Conservation (phyloP, 2,797 vertebrate genomes). For the Amblyopsis hoosieri region DNA sequence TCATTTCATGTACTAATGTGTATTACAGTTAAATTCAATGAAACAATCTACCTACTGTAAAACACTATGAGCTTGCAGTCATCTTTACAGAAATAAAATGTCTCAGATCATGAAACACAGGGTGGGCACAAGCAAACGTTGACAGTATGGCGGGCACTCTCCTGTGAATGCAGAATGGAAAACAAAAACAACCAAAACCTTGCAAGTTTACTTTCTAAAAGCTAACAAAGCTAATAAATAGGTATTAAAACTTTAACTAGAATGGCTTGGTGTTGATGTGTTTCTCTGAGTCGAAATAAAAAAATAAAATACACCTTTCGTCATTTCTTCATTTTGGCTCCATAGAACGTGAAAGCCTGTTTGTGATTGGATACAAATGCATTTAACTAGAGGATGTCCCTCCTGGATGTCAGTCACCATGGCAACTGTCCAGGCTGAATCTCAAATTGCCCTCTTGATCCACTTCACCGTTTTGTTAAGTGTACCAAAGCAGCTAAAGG, state of each 20-base stretch:
- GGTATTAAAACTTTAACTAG: slow-evolving; percentile 32
- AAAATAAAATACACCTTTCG: slow-evolving; percentile 13
- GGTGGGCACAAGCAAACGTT: slow-evolving; percentile 10
- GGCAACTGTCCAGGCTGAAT: neutral
- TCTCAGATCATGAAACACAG: slow-evolving; percentile 40
- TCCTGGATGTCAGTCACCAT: slow-evolving; percentile 29
- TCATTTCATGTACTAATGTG: slow-evolving; percentile 4
- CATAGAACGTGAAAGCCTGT: slow-evolving; percentile 28
- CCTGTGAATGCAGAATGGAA: slow-evolving; percentile 47
- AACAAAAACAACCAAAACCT: slow-evolving; percentile 19
- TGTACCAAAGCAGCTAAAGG: too few species aligned
- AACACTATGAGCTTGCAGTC: slow-evolving; percentile 42
- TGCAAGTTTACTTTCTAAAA: slow-evolving; percentile 38
- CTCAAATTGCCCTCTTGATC: too few species aligned
- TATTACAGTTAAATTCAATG: slow-evolving; percentile 5
- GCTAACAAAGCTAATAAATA: slow-evolving; percentile 61
- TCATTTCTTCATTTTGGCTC: slow-evolving; percentile 32
- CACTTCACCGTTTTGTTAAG: too few species aligned
- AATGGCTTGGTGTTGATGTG: slow-evolving; percentile 36
- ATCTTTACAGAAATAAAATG: slow-evolving; percentile 46
- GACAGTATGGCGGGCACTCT: slow-evolving; percentile 50
- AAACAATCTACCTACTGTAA: slow-evolving; percentile 14
- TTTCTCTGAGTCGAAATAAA: neutral
- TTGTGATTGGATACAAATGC: slow-evolving; percentile 46
- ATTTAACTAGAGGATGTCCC: slow-evolving; percentile 40